Base-by-base conservation (phyloP, 2,888 invertebrate genomes). In the Lymantria monacha region DNA sequence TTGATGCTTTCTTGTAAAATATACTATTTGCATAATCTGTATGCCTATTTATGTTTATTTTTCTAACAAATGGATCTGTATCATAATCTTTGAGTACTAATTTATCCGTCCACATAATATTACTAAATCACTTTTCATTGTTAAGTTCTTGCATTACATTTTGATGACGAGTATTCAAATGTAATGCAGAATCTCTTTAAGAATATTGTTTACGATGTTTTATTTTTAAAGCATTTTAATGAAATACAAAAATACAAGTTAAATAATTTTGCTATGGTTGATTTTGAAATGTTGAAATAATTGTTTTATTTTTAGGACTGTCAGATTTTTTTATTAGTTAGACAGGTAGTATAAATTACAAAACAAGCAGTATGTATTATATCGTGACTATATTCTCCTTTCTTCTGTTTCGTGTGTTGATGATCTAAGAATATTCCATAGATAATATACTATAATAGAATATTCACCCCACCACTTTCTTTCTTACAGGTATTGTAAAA, bases 21-120 rank as follows among this genome's bases (percentile, higher is more conserved):
- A 15, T n/a, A 12, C 7, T 9, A n/a, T 12, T 48, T n/a, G 14
- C 36, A 10, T 48, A 50, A 36, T 57, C 70, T 2, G 79, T 76
- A 54, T 83, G 76, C 8, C 76, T 81, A 46, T 65, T 70, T 51
- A 69, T 70, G n/a, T 76, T 65, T 22, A 63, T 50, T 14, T 52
- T 42, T 57, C 60, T 57, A 40, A 63, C 61, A 46, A 52, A 52
- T 41, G 53, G 50, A 46, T 57, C 53, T 15, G 62, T 40, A 22
- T 60, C 61, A 44, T 59, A 62, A 46, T 61, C 51, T 36, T 66
- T 64, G 15, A 61, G 52, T 15, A 55, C 45, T 13, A 63, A 49
- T 42, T 61, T 61, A 57, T 61, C 63, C 11, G 74, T 67, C 68
- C 66, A 61, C 82, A 83, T 83, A 73, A 56, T 75, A 71, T 43